These are phyloP conservation scores for Platycnemis pennipes DNA, from an alignment of 2,888 invertebrate genomes.

Conservation along the genomic window DNA sequence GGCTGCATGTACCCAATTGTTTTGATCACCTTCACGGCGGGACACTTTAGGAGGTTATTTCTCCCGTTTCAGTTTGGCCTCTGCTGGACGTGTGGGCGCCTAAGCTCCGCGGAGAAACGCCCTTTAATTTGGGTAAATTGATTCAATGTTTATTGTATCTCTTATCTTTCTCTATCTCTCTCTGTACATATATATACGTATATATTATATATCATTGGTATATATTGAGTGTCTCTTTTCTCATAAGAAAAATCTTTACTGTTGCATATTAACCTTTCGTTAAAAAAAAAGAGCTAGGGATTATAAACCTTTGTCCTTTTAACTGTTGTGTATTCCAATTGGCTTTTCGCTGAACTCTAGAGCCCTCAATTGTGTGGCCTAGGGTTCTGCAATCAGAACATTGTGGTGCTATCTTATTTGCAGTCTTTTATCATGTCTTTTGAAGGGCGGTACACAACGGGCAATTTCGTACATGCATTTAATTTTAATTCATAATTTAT, in stretches of 20 bases:
- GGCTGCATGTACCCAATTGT: constrained; percentile 23
- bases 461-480: too few relatives aligned
- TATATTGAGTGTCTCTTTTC: neutral
- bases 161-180: constrained; percentile 43
- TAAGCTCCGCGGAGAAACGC: constrained; percentile 48
- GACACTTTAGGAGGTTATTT: constrained; percentile 55
- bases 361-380: neutral
- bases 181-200: neutral
- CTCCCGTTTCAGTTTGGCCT: constrained; percentile 67
- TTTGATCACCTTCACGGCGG: constrained; percentile 53
- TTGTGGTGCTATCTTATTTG: too few relatives aligned
- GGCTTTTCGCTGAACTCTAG: neutral
- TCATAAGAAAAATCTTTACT: neutral
- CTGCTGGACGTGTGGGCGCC: constrained; percentile 65
- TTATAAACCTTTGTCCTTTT: neutral
- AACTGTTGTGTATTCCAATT: too few relatives aligned
- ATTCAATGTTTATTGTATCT: constrained; percentile 64
- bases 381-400: too few relatives aligned
- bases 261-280: neutral
- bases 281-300: neutral
- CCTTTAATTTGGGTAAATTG: constrained; percentile 66
- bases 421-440: too few relatives aligned
- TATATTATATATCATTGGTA: neutral
- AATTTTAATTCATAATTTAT: too few relatives aligned
- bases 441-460: too few relatives aligned